Evolutionary conservation across 2,113 vertebrate species (phyloP).

Genomic region (Ursus arctos): DNA sequence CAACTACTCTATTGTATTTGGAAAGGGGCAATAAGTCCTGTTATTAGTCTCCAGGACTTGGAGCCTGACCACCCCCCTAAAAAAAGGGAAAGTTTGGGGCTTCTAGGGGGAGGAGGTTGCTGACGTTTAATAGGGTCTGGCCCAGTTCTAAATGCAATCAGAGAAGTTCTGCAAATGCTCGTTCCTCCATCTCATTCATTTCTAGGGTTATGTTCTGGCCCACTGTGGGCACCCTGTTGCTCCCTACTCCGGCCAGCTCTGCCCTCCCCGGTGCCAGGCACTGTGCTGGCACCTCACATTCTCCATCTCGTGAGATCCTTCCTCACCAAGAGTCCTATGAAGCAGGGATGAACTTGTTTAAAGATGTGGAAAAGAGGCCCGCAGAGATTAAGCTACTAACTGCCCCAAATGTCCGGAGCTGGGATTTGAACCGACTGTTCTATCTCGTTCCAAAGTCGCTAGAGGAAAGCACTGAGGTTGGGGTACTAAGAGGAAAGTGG

Average conservation of each 20-base stretch:
- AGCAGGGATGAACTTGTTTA: neutral
- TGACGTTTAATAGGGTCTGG: neutral
- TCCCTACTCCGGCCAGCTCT: neutral
- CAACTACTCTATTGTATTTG: neutral
- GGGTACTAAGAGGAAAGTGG: neutral
- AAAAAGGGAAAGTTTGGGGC: neutral
- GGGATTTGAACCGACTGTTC: neutral
- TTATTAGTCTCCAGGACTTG: neutral
- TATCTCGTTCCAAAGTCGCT: neutral
- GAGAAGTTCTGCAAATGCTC: neutral
- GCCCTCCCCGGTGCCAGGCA: neutral
- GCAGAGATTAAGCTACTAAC: neutral
- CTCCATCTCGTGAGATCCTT: neutral
- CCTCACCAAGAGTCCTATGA: neutral
- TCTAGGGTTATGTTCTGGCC: fast-evolving
- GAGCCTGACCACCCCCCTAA: neutral
- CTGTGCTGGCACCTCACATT: neutral
- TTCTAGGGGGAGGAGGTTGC: neutral
- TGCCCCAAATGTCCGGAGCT: neutral
- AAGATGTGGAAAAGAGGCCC: neutral
- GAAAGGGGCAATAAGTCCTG: neutral
- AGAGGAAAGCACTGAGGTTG: neutral
- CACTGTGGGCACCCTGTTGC: fast-evolving
- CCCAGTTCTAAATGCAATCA: neutral
- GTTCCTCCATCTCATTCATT: neutral